Conservation (phyloP, 92 coral and sea anemone species). For the Epizoanthus illoricatus region DNA sequence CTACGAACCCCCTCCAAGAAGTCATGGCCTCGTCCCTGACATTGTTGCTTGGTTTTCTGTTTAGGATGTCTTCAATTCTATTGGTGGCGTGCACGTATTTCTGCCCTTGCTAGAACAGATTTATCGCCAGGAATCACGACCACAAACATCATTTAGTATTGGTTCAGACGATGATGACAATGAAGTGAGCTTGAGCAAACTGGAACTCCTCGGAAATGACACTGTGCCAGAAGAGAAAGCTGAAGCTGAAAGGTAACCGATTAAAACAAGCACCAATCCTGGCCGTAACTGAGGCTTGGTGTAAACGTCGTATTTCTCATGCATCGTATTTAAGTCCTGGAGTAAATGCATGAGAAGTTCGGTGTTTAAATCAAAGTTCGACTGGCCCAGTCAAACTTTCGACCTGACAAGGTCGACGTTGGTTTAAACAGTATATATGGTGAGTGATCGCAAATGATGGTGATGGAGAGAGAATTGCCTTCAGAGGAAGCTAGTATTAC, state of each 20-base stretch:
- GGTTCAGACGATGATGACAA: neutral
- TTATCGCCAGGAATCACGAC: slow-evolving; percentile 39
- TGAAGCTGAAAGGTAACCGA: neutral
- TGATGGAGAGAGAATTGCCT: too few relatives aligned
- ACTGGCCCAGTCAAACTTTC: too few relatives aligned
- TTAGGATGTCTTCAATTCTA: slow-evolving; percentile 88
- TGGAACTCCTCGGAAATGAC: neutral
- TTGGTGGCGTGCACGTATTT: slow-evolving; percentile 94
- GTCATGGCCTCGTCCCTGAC: neutral
- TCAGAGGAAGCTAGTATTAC: too few relatives aligned
- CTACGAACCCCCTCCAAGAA: neutral
- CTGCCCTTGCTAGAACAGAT: slow-evolving; percentile 90
- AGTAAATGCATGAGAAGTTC: too few relatives aligned
- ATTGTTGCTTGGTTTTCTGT: neutral
- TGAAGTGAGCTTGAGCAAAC: neutral
- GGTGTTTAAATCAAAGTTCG: too few relatives aligned
- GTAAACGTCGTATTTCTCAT: too few relatives aligned
- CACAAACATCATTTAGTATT: neutral
- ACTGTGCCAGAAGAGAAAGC: slow-evolving; percentile 22
- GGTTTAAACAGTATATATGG: too few relatives aligned
- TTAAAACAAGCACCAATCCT: too few relatives aligned
- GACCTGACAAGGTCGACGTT: too few relatives aligned
- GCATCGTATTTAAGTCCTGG: too few relatives aligned
- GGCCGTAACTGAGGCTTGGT: too few relatives aligned
- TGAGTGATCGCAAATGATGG: too few relatives aligned